Base-by-base conservation (phyloP, 2,797 vertebrate genomes). In the Myripristis jacobus region DNA sequence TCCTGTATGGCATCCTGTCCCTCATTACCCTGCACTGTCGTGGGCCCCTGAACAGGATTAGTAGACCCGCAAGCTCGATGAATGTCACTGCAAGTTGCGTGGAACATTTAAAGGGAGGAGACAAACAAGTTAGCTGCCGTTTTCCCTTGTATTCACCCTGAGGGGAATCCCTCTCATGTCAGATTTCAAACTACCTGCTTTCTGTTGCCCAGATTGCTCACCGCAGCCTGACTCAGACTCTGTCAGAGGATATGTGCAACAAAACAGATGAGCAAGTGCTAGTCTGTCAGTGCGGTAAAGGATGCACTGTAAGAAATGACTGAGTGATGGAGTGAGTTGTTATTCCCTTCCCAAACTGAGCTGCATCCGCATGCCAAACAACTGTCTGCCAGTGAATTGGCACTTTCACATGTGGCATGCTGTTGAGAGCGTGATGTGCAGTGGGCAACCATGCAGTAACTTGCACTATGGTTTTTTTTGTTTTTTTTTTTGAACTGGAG, bases 131-230 rank as follows among this genome's bases (percentile, higher is more conserved):
- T 75, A 66, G 79, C 75, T 79, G 77, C 67, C 64, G 63, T 48
- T 75, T 75, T 70, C 3, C 34, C 52, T 65, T 47, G 51, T 75
- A 24, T 85, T 64, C 58, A 36, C 74, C 82, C 73, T 2, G 24
- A 77, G 83, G 82, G 77, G 72, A 66, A 62, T 61, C 53, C 15
- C 52, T 58, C 44, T 79, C 56, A 60, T 83, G 84, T 91, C 82
- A 75, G 43, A 70, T 70, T 75, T 77, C 67, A 80, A 51, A 74
- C 66, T 48, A 62, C 48, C 73, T 82, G 60, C 64, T 78, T 68
- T 77, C 68, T 31, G 43, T 34, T 29, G 70, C 70, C 9, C 75
- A 80, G 81, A 77, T 76, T 62, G 82, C 77, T 79, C 44, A 41
- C 66, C 21, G 31, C 38, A 36, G 62, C 18, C 31, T 56, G 43